Evolutionary conservation across 2,113 vertebrate genomes (phyloP), one percentile per base, ranked within the genome.

Genomic region (Crotalus tigris): DNA sequence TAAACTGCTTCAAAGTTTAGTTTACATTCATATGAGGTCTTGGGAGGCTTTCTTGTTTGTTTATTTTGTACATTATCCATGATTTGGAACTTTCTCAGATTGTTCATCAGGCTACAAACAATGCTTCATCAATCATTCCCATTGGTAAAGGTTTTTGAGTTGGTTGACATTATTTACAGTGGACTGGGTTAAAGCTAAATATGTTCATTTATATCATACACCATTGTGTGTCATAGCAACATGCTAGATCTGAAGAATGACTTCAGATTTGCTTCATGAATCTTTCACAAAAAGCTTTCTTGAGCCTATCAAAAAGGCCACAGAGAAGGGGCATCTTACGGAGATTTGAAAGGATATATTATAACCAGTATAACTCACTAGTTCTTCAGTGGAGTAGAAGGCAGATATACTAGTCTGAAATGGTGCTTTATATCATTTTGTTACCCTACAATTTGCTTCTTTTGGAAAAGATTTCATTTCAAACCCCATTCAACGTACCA

Each of bases 101-200:
- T 95, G n/a, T 91, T 94, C 94, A 93, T 88, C 90, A 93, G 58
- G 91, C 54, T 95, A 17, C 91, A 96, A 88, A 88, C 87, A 87
- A 90, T 59, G 93, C 94, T 94, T 85, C 59, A 90, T 92, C 89
- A 94, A 51, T 26, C 93, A 85, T 87, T 95, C 85, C 89, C 61
- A 93, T 44, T 51, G 33, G 92, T 53, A 93, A 90, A 92, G 24
- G 91, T 95, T 94, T 94, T 96, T 49, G 12, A 89, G 24, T 89
- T 95, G 93, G 88, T 87, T 93, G 81, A 15, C 94, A 92, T 94
- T 94, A 95, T 90, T 95, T 94, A 92, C 11, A 93, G n/a, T 11
- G 93, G 29, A 90, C 54, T 75, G 94, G 9, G 33, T 89, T 95
- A 93, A 86, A 95, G 55, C 91, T 88, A 75, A 17, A 1, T 90